Conservation (phyloP, 2,797 vertebrate genomes). For the Nasua narica region DNA sequence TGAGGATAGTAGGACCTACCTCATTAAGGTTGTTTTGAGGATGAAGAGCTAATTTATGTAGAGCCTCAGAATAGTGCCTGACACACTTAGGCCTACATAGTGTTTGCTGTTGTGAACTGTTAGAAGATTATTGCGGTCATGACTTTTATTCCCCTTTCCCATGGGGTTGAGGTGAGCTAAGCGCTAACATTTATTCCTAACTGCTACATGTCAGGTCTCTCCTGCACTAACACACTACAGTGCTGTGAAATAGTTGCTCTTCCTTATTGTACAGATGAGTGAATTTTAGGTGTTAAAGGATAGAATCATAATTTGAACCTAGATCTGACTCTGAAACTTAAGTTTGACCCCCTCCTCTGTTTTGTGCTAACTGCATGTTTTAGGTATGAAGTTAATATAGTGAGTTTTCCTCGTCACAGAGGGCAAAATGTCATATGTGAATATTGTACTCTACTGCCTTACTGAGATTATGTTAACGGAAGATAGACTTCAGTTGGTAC, state of each 20-base stretch:
- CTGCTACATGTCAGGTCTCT: neutral
- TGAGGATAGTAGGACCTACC: neutral
- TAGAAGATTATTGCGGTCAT: neutral
- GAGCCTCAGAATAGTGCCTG: neutral
- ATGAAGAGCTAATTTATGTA: neutral
- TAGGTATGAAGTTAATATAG: neutral
- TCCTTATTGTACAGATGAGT: constrained; percentile 26
- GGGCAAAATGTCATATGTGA: neutral
- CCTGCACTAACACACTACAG: neutral
- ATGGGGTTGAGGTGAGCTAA: neutral
- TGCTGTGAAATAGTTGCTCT: neutral
- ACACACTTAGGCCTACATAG: neutral
- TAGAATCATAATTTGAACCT: neutral
- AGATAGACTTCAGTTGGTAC: neutral
- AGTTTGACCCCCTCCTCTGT: neutral
- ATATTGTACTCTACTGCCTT: neutral
- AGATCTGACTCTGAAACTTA: neutral
- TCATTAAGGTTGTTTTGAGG: neutral
- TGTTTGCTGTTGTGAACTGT: neutral
- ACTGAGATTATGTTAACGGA: constrained; percentile 12
- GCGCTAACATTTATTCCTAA: neutral
- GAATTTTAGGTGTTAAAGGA: constrained; percentile 26
- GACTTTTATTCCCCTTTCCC: constrained; percentile 28
- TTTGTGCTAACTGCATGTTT: constrained; percentile 10
- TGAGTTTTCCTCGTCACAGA: neutral